phyloP scores from a whole-genome alignment of 2,888 invertebrate species.

The Xestobium rufovillosum region DNA sequence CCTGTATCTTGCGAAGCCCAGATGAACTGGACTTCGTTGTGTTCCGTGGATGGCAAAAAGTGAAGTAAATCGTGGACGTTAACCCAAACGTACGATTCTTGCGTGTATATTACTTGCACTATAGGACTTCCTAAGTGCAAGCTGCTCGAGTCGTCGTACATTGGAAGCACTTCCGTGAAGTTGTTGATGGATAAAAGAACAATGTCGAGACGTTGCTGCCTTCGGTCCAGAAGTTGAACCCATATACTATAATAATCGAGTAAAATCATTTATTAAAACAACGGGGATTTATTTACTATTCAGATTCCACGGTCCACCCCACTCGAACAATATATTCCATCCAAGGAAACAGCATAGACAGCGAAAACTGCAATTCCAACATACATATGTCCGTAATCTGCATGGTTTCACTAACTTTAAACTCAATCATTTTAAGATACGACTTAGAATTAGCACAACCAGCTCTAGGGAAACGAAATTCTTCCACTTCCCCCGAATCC shows the following conservation, averaged over 20 bases:
- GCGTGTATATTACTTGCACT: conserved; percentile 55
- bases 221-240: conserved; percentile 83
- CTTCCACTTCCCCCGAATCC: conserved; percentile 72
- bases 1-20: conserved; percentile 93
- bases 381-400: conserved; percentile 70
- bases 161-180: conserved; percentile 56
- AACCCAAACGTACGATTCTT: conserved; percentile 78
- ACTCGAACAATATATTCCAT: conserved; percentile 92
- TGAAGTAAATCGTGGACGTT: conserved; percentile 87
- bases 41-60: conserved; percentile 61
- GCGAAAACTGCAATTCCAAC: conserved; percentile 65
- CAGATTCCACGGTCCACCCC: conserved; percentile 90
- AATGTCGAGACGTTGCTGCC: conserved; percentile 78
- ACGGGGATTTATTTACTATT: conserved; percentile 59
- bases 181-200: conserved; percentile 73
- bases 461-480: conserved; percentile 80
- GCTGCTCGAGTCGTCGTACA: conserved; percentile 42
- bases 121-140: conserved; percentile 41
- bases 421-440: conserved; percentile 76
- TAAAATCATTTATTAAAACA: conserved; percentile 5
- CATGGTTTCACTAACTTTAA: conserved; percentile 55
- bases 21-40: conserved; percentile 55
- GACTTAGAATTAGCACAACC: conserved; percentile 89
- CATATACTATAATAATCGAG: conserved; percentile 51
- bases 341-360: conserved; percentile 82